Evolutionary conservation across 2,888 invertebrate genomes (phyloP).

Genomic region (Eupithecia inturbata): DNA sequence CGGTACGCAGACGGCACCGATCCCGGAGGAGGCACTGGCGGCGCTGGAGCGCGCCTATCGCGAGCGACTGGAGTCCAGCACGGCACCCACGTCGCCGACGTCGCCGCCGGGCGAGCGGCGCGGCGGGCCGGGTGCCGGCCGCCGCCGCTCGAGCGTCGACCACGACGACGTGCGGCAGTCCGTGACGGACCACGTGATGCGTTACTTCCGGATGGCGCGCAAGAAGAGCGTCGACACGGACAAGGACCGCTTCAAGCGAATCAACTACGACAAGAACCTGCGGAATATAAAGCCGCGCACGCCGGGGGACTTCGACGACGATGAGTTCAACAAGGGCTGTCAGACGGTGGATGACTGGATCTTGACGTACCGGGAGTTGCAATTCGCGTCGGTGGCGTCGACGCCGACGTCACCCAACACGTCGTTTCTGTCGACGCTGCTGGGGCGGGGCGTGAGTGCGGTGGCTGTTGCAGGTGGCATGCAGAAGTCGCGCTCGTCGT

Average conservation of each 20-base stretch:
- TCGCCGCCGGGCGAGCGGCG: conserved; percentile 69
- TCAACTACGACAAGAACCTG: conserved; percentile 93
- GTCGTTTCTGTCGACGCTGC: conserved; percentile 73
- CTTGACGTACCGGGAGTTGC: conserved; percentile 73
- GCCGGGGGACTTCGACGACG: conserved; percentile 90
- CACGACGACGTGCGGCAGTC: conserved; percentile 94
- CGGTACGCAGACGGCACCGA: conserved; percentile 86
- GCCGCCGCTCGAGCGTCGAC: conserved; percentile 91
- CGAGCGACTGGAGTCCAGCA: conserved; percentile 73
- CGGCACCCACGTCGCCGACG: conserved; percentile 62
- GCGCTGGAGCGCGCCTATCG: conserved; percentile 78
- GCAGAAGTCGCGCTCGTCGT: conserved; percentile 96
- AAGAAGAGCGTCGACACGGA: conserved; percentile 93
- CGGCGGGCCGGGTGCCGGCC: conserved; percentile 49
- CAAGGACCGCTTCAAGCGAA: conserved; percentile 93
- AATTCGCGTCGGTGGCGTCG: conserved; percentile 69
- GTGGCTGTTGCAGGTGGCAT: conserved; percentile 86
- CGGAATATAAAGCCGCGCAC: conserved; percentile 92
- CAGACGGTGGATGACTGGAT: conserved; percentile 92
- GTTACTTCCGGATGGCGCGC: conserved; percentile 93
- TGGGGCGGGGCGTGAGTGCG: conserved; percentile 65
- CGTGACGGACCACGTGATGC: conserved; percentile 93
- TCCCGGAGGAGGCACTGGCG: conserved; percentile 82
- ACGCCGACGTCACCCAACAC: conserved; percentile 81
- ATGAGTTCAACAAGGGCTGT: conserved; percentile 89